Evolutionary conservation across 2,888 invertebrate genomes (phyloP), one percentile per base, ranked within the genome.

Genomic region (Tethea ocularis): DNA sequence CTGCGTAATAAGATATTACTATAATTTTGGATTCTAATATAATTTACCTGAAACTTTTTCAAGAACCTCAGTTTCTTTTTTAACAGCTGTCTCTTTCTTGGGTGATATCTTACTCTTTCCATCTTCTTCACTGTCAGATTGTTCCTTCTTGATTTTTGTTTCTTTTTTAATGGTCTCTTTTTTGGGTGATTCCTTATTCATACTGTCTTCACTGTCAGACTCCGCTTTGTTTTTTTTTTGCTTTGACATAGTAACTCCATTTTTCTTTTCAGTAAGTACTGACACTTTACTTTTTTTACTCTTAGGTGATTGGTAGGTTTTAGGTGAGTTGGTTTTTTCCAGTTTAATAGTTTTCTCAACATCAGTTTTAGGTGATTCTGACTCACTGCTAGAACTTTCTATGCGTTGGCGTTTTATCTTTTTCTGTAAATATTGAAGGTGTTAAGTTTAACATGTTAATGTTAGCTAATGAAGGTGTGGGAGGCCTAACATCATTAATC

Each of bases 351-450:
- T 58, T 22, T 71, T 62, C n/a, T 71, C 62, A 10, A 62, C 57
- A 13, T 33, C 33, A 11, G 61, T 41, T 54, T 57, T 57, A n/a
- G 62, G 62, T n/a, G 24, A 7, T 24, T 65, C 46, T 26, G 68
- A 52, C 53, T 53, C 56, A 53, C 57, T 41, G 11, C 76, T 83
- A 0, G 90, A 89, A 56, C 91, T 93, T 41, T 88, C 87, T 67
- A 91, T 89, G 22, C 90, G 73, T 61, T 83, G 87, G 0, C 91
- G 82, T 77, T 92, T 93, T 72, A 83, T 88, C 63, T 83, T 87
- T 69, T 86, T 88, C 89, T 88, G 63, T 26, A 69, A 69, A 57
- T 4, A 0, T 36, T 5, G 29, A 10, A 10, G 8, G 29, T 0
- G 26, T 36, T 8, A n/a, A n/a, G n/a, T n/a, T n/a, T n/a, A n/a